Evolutionary conservation across 2,113 vertebrate genomes (phyloP).

Genomic region (Aptenodytes patagonicus): DNA sequence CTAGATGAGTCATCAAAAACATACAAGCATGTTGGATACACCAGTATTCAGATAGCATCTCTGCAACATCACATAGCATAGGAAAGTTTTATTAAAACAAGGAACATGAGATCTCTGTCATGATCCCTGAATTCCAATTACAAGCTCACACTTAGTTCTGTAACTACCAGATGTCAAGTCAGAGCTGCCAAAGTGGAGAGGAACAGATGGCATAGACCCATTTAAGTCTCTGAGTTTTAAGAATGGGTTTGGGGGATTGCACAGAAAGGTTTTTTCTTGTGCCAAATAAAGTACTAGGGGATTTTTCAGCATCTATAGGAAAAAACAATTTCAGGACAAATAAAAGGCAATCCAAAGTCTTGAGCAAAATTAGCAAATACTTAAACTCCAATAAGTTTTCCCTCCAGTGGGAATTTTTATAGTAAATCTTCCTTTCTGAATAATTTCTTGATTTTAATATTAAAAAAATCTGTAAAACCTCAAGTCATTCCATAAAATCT

Average conservation of each 20-base stretch:
- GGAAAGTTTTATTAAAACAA: neutral
- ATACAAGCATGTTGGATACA: neutral
- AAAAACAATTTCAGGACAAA: neutral
- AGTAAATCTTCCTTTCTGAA: neutral
- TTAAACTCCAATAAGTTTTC: neutral
- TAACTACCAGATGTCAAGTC: slow-evolving; percentile 32
- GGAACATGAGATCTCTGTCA: neutral
- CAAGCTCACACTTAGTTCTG: neutral
- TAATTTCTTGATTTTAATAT: neutral
- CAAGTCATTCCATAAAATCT: neutral
- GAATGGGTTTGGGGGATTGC: neutral
- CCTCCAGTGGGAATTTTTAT: neutral
- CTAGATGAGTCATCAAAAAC: neutral
- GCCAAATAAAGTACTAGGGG: neutral
- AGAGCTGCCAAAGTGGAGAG: slow-evolving; percentile 38
- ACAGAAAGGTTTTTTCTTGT: neutral
- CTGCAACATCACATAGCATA: neutral
- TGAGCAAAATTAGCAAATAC: neutral
- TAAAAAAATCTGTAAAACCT: neutral
- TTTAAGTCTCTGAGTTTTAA: neutral
- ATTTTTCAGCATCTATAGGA: neutral
- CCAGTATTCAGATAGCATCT: neutral
- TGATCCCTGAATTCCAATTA: slow-evolving; percentile 28
- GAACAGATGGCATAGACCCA: slow-evolving; percentile 26
- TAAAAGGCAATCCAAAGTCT: neutral